Base-by-base conservation (phyloP, 2,113 vertebrate genomes). In the Pedetes capensis region DNA sequence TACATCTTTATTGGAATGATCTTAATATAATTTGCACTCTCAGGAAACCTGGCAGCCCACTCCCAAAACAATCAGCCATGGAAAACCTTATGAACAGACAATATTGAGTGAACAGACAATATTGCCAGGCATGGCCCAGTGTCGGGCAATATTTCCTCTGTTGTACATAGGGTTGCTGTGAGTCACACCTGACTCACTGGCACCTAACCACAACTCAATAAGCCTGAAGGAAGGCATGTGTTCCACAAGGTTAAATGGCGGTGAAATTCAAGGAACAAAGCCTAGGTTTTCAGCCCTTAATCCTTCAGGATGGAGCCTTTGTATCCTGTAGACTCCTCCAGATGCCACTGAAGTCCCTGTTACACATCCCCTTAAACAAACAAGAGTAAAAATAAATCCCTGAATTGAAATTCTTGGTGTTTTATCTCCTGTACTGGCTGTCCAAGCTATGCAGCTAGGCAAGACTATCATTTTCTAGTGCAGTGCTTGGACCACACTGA, bases 341-440 rank as follows among this genome's bases (percentile, higher is more conserved):
- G 5, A 32, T 10, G 6, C 17, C 2, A 2, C 10, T 5, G 17
- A 84, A 5, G 27, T 49, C 5, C 64, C 37, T 23, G 10, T 64
- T 2, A 12, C 0, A 49, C 18, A 16, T 61, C 3, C 3, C 0
- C 10, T 12, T 49, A 7, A 72, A 27, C 8, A 32, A 55, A 51
- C 18, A 37, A 37, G 2, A 53, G n/a, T 9, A 78, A 86, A 53
- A 66, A 37, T 1, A 32, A 57, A 8, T 49, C 23, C 29, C 25
- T 39, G 37, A 47, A 22, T 61, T 82, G 14, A 8, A 55, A 32
- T 44, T 53, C 13, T 59, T 82, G n/a, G 17, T 63, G 25, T 59
- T 80, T 32, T 6, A 13, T 22, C 44, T 18, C 12, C 25, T 6
- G 6, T 1, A 6, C n/a, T 5, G 25, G 8, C 44, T 57, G 12